Conservation (phyloP, 2,797 vertebrate genomes). For the Eulemur rubriventer region DNA sequence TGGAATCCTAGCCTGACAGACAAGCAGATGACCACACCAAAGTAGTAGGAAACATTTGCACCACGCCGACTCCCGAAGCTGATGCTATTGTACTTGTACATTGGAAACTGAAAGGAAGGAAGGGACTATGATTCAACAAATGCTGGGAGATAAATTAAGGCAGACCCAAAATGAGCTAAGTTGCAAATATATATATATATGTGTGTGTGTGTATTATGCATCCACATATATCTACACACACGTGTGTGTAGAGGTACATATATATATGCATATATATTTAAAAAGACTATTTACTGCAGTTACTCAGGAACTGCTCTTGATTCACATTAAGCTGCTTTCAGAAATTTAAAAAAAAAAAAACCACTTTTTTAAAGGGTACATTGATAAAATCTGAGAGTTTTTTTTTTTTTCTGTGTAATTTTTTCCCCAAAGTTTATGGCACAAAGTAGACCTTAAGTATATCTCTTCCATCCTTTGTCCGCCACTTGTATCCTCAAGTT, state of each 20-base stretch:
- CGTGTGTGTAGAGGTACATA: neutral
- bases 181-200: slow-evolving; percentile 71
- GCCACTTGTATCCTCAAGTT: slow-evolving; percentile 81
- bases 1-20: slow-evolving; percentile 83
- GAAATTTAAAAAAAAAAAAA: slow-evolving; percentile 80
- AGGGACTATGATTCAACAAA: slow-evolving; percentile 82
- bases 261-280: slow-evolving; percentile 73
- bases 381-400: slow-evolving; percentile 83
- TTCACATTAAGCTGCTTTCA: slow-evolving; percentile 89
- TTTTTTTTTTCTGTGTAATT: slow-evolving; percentile 78
- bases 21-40: slow-evolving; percentile 74
- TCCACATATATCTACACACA: too few relatives aligned
- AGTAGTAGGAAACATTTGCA: slow-evolving; percentile 80
- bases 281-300: slow-evolving; percentile 88
- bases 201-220: neutral
- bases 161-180: slow-evolving; percentile 86
- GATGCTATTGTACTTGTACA: slow-evolving; percentile 86
- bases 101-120: slow-evolving; percentile 78
- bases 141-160: slow-evolving; percentile 83
- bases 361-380: slow-evolving; percentile 82
- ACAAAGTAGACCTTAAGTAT: slow-evolving; percentile 87
- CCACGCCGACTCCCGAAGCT: slow-evolving; percentile 78
- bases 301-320: slow-evolving; percentile 90
- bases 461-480: slow-evolving; percentile 78
- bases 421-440: slow-evolving; percentile 83